Percentiles rank a stretch among this genome's conserved stretches.
phyloP scores from a whole-genome alignment of 1,140 invertebrate species.

The Calliphora vicina region DNA sequence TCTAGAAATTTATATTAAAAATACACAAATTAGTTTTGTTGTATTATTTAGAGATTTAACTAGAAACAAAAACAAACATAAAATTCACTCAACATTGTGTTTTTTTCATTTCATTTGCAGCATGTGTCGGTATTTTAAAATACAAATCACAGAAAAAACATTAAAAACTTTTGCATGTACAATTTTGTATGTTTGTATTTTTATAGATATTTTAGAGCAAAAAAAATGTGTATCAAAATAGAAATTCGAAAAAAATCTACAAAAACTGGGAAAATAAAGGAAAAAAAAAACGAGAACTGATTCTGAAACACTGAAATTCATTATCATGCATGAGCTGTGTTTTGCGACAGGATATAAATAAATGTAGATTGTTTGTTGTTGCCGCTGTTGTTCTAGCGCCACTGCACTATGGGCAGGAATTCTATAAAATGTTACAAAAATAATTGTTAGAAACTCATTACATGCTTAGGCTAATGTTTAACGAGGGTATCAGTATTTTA shows the following conservation, averaged over 20 bases:
- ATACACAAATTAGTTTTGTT: background rate
- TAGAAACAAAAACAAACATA: background rate
- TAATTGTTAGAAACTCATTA: no score
- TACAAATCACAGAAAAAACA: background rate
- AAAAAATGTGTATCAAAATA: background rate
- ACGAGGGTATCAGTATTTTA: no score
- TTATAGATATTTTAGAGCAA: background rate
- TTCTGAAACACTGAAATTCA: constrained; percentile 20
- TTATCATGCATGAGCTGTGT: constrained; percentile 33
- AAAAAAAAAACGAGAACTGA: background rate
- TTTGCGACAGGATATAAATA: constrained; percentile 28
- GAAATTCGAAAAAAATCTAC: background rate
- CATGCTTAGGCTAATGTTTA: no score
- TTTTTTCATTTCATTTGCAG: no score
- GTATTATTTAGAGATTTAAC: background rate
- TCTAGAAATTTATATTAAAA: background rate
- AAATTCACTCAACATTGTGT: background rate
- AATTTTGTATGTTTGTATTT: background rate
- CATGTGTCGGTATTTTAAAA: background rate
- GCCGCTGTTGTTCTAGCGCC: background rate
- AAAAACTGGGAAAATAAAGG: background rate
- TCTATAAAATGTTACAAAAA: no score
- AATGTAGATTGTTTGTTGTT: constrained; percentile 22
- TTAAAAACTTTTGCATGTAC: background rate
- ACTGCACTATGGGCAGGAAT: background rate